Base-by-base conservation (phyloP, 2,113 vertebrate genomes). In the Sigmodon hispidus region DNA sequence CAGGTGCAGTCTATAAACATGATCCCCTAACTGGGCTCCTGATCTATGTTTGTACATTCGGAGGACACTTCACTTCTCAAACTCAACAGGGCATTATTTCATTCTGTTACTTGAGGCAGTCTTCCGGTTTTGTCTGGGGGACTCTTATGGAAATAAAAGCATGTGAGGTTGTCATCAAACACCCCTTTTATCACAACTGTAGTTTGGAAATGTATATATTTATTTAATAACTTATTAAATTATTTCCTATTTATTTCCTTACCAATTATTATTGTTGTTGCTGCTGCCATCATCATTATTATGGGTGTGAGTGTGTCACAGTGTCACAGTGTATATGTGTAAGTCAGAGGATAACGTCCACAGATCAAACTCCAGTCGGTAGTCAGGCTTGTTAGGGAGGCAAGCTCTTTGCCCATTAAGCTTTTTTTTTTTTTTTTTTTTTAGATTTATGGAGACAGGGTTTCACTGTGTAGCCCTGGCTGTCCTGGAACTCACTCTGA, bases 1-100 rank as follows among this genome's bases (percentile, higher is more conserved):
- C 98, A 99, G 98, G 98, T 99, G 99, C 98, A 96, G 98, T 85
- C 96, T 98, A n/a, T 61, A 96, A 98, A 96, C 97, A 94, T 89
- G 96, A 93, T 80, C 85, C 95, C 97, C 97, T 97, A 97, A 98
- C 95, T 94, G 98, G 97, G 97, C 97, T 55, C 91, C 97, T 96
- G 97, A 97, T 96, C 98, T 97, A 95, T 97, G 96, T 97, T 98
- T 97, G 96, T 96, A 96, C 97, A 90, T 77, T 65, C 89, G 70
- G 50, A 87, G 97, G 94, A 98, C 91, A 94, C 96, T 73, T 84
- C 96, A 98, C 98, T 98, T 98, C 97, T 97, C 98, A 96, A 98
- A 97, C 97, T 96, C 97, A 95, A 40, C 92, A 93, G 89, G 94
- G 93, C 96, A 97, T 98, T 98, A 96, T 98, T 98, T 97, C 97